Conservation (phyloP, 2,888 invertebrate genomes). For the Lasioglossum oenotherae region DNA sequence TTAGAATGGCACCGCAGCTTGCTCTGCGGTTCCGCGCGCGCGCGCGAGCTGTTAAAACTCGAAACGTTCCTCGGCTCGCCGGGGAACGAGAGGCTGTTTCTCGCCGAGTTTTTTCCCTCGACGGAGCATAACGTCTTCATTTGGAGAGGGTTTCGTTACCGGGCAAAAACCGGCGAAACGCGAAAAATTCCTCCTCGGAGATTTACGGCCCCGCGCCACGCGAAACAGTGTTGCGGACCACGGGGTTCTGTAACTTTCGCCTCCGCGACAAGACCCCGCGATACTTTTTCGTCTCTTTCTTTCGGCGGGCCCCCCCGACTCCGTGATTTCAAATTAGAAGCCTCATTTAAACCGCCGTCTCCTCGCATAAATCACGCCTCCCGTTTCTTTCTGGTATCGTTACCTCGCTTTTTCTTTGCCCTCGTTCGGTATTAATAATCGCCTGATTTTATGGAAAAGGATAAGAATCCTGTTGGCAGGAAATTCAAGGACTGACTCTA, state of each 20-base stretch:
- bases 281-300: slow-evolving; percentile 17
- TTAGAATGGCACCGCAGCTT: neutral
- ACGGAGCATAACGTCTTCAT: slow-evolving; percentile 71
- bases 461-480: neutral
- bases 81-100: neutral
- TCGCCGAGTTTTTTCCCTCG: neutral
- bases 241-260: slow-evolving; percentile 73
- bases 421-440: neutral
- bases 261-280: neutral
- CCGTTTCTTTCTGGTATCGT: neutral
- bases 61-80: neutral
- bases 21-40: neutral
- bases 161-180: slow-evolving; percentile 69
- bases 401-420: neutral
- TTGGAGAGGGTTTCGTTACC: slow-evolving; percentile 53
- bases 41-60: neutral
- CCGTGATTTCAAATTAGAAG: slow-evolving; percentile 1
- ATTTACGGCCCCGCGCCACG: slow-evolving; percentile 77
- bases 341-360: neutral
- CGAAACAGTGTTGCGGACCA: slow-evolving; percentile 80
- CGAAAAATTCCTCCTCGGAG: slow-evolving; percentile 75
- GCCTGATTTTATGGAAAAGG: slow-evolving; percentile 3
- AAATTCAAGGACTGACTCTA: no score
- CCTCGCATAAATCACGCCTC: neutral
- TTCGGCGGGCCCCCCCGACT: neutral